Conservation (phyloP, 2,888 invertebrate species). For the Chymomyza amoena region DNA sequence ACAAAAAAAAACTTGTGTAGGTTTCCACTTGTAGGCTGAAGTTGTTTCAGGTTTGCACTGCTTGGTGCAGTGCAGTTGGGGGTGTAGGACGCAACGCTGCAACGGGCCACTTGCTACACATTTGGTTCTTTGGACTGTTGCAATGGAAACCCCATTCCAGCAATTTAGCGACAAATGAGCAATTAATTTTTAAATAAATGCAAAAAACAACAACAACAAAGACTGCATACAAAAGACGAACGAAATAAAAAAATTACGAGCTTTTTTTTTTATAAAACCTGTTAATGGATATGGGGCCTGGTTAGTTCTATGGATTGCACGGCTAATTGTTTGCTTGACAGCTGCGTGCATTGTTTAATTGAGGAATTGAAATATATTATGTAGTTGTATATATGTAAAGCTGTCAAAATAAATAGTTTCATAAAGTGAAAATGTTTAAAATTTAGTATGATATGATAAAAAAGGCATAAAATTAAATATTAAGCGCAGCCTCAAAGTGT, state of each 20-base stretch:
- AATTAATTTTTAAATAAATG: conserved; percentile 77
- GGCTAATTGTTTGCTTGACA: conserved; percentile 11
- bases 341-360: not conserved
- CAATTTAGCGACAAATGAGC: conserved; percentile 77
- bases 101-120: conserved; percentile 54
- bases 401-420: conserved; percentile 21
- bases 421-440: conserved; percentile 14
- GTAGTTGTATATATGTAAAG: not conserved
- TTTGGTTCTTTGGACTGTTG: conserved; percentile 35
- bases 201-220: conserved; percentile 37
- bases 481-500: conserved; percentile 27
- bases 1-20: not conserved
- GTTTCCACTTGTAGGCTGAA: not conserved
- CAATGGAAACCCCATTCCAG: conserved; percentile 73
- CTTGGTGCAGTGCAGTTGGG: not conserved
- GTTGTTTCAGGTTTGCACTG: not conserved
- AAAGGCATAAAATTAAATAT: conserved; percentile 30
- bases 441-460: conserved; percentile 26
- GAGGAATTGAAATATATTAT: conserved; percentile 16
- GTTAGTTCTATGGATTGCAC: not conserved
- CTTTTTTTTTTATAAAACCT: not conserved
- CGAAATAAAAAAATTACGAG: not conserved
- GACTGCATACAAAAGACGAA: not conserved
- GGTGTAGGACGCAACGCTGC: not conserved
- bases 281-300: not conserved